Conservation (phyloP, 2,113 vertebrate species). For the Papio anubis region DNA sequence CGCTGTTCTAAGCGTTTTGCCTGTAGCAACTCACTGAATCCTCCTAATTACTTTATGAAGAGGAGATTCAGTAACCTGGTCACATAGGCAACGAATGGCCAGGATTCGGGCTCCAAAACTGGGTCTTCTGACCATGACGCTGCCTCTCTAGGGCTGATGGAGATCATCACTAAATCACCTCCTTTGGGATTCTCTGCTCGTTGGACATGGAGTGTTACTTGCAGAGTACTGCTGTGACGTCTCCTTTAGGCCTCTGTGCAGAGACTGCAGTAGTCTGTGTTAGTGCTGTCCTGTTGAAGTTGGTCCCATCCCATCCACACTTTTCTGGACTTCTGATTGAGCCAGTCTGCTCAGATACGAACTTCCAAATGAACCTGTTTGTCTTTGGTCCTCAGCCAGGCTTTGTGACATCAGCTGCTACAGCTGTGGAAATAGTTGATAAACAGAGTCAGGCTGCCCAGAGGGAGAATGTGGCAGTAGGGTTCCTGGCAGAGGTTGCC, state of each 20-base stretch:
- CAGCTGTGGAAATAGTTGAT: neutral
- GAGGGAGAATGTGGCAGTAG: neutral
- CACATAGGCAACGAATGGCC: neutral
- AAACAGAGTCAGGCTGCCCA: neutral
- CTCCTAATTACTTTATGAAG: neutral
- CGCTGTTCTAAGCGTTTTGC: neutral
- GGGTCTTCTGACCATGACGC: neutral
- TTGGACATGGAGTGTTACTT: neutral
- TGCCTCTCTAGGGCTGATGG: neutral
- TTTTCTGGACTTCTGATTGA: neutral
- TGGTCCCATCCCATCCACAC: neutral
- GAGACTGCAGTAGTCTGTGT: neutral
- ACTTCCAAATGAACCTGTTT: constrained; percentile 3
- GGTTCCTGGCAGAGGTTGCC: neutral
- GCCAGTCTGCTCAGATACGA: neutral
- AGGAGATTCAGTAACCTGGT: neutral
- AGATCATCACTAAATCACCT: neutral
- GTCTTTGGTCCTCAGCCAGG: neutral
- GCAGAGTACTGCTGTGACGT: neutral
- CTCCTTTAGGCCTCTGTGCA: neutral
- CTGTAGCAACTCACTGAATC: neutral
- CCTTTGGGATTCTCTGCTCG: neutral
- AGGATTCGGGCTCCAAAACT: neutral
- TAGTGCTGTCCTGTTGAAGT: neutral
- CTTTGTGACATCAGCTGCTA: neutral